phyloP scores from a whole-genome alignment of 2,888 invertebrate genomes.

The Caenorhabditis macrosperma region DNA sequence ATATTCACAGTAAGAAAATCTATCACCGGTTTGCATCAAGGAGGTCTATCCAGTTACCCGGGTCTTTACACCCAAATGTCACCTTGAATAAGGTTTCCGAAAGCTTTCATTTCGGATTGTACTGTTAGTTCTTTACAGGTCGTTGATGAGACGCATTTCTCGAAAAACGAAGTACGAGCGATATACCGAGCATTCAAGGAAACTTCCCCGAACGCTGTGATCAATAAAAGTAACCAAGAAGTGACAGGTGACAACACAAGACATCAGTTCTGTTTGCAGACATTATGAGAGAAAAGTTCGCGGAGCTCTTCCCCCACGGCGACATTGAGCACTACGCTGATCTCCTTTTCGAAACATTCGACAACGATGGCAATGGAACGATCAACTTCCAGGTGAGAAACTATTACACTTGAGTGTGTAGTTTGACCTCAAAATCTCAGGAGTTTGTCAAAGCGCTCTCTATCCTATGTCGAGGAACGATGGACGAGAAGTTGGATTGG shows the following conservation, averaged over 20 bases:
- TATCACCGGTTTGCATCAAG: constrained; percentile 53
- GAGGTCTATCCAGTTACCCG: constrained; percentile 30
- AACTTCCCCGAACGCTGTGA: constrained; percentile 76
- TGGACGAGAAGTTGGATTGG: constrained; percentile 78
- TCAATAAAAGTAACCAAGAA: constrained; percentile 69
- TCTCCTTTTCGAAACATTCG: constrained; percentile 76
- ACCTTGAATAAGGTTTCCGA: constrained; percentile 40
- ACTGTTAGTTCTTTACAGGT: no score
- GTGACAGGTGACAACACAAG: constrained; percentile 2
- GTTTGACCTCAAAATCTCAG: constrained; percentile 54
- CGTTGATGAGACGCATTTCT: constrained; percentile 76
- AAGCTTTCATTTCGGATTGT: background rate
- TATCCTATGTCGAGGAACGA: constrained; percentile 72
- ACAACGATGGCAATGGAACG: constrained; percentile 74
- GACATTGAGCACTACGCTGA: constrained; percentile 77
- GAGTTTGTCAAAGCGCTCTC: constrained; percentile 76
- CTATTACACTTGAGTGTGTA: constrained; percentile 4
- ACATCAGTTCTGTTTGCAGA: constrained; percentile 58
- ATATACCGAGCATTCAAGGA: constrained; percentile 78
- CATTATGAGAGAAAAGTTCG: constrained; percentile 74
- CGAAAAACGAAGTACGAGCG: constrained; percentile 73
- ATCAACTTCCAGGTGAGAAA: constrained; percentile 74
- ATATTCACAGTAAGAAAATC: constrained; percentile 63
- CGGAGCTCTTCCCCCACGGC: constrained; percentile 75
- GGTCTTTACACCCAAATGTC: constrained; percentile 41